Evolutionary conservation across 2,888 invertebrate genomes (phyloP), one percentile per base, ranked within the genome.

Genomic region (Aplocera efformata): DNA sequence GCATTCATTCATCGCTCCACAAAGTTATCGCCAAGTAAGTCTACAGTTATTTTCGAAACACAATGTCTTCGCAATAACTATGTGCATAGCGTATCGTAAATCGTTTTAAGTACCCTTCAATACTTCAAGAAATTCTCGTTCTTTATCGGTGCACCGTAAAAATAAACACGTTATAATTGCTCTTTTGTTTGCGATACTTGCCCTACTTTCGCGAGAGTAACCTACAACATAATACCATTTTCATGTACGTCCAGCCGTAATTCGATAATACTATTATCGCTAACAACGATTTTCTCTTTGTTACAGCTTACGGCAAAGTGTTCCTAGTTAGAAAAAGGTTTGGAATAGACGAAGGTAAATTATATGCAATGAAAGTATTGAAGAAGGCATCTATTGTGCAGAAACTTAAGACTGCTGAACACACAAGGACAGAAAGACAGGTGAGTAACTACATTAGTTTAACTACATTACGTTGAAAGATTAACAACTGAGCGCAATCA

Each of bases 351-450:
- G 91, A 94, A 64, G 95, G 95, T 32, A 94, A 95, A 58, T 90
- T 98, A 48, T 99, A 98, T 88, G 98, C 98, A 42, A 98, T 99
- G 98, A 99, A 99, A 86, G 98, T 98, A 56, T 89, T 98, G 72
- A 97, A 97, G 84, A 98, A 98, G 78, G 96, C 96, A 37, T 94
- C 96, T 17, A 97, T 98, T 63, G 96, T 97, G 24, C 96, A 96
- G 79, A 97, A 97, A 88, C 93, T 96, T 74, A 98, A 98, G 89
- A 97, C 97, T 41, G 94, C 97, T 7, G 99, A 99, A 75, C 99
- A 99, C 85, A 98, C 98, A 20, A 94, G 96, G 89, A 98, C 98
- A 36, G 98, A 99, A 83, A 90, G 98, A 83, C 96, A 98, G 90
- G 91, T 91, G 61, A 61, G 58, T 23, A 10, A 7, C 6, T 26